These are phyloP conservation scores for Paguma larvata DNA, from an alignment of 2,797 vertebrate species.

Conservation along the genomic window DNA sequence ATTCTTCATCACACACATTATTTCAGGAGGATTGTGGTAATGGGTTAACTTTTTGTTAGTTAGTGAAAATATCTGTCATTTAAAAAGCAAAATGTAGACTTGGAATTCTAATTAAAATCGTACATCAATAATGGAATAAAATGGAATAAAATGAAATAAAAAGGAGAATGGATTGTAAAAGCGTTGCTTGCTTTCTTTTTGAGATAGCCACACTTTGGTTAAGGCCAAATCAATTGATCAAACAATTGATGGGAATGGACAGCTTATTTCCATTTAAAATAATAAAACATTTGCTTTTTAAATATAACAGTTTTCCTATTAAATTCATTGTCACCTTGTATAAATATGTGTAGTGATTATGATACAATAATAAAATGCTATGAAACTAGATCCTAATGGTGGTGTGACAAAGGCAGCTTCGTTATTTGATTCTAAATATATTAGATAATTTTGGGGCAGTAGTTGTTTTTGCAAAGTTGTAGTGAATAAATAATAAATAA, in stretches of 20 bases:
- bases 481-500: constrained; percentile 42
- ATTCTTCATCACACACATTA: constrained; percentile 78
- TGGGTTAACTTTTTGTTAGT: constrained; percentile 85
- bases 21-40: constrained; percentile 82
- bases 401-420: neutral
- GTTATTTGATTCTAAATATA: constrained; percentile 39
- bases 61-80: constrained; percentile 83
- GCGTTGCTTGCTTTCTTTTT: constrained; percentile 32
- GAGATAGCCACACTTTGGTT: neutral
- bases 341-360: constrained; percentile 4
- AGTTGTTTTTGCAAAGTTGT: neutral
- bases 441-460: neutral
- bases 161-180: constrained; percentile 57
- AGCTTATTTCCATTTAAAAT: constrained; percentile 51
- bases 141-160: too few relatives aligned
- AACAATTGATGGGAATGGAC: neutral
- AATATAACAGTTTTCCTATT: constrained; percentile 52
- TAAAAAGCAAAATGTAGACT: constrained; percentile 79
- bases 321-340: constrained; percentile 26
- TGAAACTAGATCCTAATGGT: constrained; percentile 6
- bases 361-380: neutral
- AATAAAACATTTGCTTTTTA: constrained; percentile 64
- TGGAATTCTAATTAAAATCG: constrained; percentile 76
- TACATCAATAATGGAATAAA: constrained; percentile 75
- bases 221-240: neutral